Evolutionary conservation across 1,140 invertebrate genomes (phyloP), one percentile per base, ranked within the genome.

Genomic region (Akabosia matsudoensis): DNA sequence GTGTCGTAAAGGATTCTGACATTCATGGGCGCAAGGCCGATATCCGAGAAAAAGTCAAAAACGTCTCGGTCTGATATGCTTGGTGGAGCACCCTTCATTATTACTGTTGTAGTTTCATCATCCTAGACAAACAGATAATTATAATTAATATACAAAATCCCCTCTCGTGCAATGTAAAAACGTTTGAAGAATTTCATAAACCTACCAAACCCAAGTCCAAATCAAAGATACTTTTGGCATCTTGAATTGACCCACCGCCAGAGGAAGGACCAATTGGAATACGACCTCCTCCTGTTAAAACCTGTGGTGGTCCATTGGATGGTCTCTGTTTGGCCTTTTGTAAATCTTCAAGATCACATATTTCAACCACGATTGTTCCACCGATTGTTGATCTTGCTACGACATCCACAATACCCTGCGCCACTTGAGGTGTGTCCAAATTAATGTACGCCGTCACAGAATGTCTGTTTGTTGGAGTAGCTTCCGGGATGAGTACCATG

Each of bases 1-100:
- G 88, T 84, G 79, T 91, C 91, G 16, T 90, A 85, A 84, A 95
- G 87, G 75, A 94, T 88, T 82, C 94, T 92, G 76, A 95, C 92
- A 76, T 91, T 88, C 31, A 88, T 87, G 0, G 93, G 93, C 0
- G 90, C 88, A 1, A 94, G 86, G 14, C 91, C 90, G 24, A 92
- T 89, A 61, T 92, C 90, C 0, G 90, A 89, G 79, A 95, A 92
- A 80, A 94, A 94, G 64, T 93, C 91, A 0, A 90, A 87, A 28
- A 96, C 89, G 77, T 94, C 93, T 4, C 90, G 86, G 70, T 93
- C 91, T 7, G 87, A 89, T 0, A 91, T 90, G 31, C 90, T 88
- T 54, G 88, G 88, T 0, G 93, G 92, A n/a, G 95, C 84, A 30
- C 91, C 91, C 64, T 90, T 89, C 78, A 96, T 87, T 7, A 91